Evolutionary conservation across 2,113 vertebrate genomes (phyloP).

Genomic region (Larimichthys polyactis): DNA sequence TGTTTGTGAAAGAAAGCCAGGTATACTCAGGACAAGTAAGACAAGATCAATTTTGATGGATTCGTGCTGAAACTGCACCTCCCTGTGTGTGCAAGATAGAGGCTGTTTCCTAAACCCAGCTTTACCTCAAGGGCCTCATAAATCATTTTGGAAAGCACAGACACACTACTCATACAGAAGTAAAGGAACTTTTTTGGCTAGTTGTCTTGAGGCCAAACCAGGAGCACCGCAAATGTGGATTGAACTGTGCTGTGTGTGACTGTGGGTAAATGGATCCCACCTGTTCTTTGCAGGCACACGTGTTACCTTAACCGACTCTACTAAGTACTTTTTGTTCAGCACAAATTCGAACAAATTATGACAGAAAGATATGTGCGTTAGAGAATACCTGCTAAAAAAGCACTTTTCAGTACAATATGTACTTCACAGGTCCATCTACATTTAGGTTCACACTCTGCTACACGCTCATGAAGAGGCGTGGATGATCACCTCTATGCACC

Average conservation of each 20-base stretch:
- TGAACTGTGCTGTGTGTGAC: background rate
- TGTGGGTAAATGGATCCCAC: background rate
- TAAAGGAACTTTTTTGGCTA: background rate
- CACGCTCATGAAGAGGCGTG: background rate
- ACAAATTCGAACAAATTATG: background rate
- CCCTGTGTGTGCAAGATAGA: background rate
- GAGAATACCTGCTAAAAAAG: background rate
- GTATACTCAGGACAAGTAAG: background rate
- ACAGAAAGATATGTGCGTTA: background rate
- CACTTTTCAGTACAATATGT: background rate
- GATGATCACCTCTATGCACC: background rate
- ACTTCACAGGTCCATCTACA: background rate
- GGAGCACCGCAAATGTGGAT: background rate
- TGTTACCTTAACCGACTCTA: background rate
- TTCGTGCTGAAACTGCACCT: background rate
- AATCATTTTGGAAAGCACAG: slow-evolving; percentile 26
- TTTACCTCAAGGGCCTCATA: slow-evolving; percentile 12
- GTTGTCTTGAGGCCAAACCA: background rate
- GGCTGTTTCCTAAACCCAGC: slow-evolving; percentile 10
- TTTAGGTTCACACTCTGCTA: background rate
- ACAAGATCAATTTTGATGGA: background rate
- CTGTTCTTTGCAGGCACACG: background rate
- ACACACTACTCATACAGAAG: slow-evolving; percentile 7
- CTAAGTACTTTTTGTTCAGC: background rate
- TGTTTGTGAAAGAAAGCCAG: background rate